Evolutionary conservation across 2,113 vertebrate genomes (phyloP).

Genomic region (Marcusenius ussheri): DNA sequence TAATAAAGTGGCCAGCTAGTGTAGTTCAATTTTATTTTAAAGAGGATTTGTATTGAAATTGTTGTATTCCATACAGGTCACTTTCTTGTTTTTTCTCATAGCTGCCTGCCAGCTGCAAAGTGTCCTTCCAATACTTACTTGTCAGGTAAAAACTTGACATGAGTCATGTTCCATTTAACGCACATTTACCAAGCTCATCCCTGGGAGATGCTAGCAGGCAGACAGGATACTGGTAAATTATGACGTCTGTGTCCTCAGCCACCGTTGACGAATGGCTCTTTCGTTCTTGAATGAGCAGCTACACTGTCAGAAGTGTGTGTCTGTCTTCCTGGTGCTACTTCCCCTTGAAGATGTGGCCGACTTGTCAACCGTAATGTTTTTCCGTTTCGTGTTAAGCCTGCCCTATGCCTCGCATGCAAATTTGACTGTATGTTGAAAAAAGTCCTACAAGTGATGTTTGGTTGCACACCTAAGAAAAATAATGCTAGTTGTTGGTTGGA

Average conservation of each 20-base stretch:
- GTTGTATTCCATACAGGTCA: background rate
- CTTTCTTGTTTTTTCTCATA: slow-evolving; percentile 9
- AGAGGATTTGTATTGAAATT: background rate
- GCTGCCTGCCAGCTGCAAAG: slow-evolving; percentile 28
- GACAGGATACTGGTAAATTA: background rate
- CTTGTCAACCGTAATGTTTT: background rate
- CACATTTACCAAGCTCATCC: background rate
- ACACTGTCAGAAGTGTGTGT: background rate
- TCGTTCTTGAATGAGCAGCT: background rate
- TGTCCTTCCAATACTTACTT: background rate
- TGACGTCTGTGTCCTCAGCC: background rate
- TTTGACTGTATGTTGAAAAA: background rate
- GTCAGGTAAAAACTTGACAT: background rate
- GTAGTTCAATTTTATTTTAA: background rate
- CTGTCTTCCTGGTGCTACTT: background rate
- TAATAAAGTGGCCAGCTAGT: too few relatives aligned
- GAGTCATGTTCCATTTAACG: background rate
- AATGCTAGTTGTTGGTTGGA: background rate
- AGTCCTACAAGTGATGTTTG: background rate
- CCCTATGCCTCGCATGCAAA: background rate
- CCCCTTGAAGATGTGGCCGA: background rate
- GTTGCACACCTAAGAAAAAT: background rate
- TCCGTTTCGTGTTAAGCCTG: background rate
- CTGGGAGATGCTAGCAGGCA: background rate
- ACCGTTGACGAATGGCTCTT: background rate